Conservation (phyloP, 2,113 vertebrate genomes). For the Trochalopteron elliotii region DNA sequence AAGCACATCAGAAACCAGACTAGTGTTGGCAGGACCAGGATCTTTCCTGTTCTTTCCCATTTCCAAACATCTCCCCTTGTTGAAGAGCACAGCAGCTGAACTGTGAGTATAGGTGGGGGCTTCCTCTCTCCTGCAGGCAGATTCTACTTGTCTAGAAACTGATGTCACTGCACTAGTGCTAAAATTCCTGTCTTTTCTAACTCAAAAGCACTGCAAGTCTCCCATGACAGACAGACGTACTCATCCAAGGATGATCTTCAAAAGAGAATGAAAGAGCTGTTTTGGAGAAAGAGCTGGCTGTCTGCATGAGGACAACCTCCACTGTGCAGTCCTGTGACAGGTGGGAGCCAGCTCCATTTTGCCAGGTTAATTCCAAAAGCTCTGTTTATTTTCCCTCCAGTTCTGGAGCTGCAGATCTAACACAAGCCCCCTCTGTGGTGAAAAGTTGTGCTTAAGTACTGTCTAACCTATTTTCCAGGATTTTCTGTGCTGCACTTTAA, state of each 20-base stretch:
- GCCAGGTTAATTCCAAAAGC: constrained; percentile 13
- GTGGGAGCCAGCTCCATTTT: not conserved
- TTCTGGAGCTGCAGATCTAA: not conserved
- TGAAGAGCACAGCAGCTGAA: not conserved
- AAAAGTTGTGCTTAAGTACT: not conserved
- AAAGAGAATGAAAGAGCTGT: accelerated
- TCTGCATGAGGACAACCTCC: not conserved
- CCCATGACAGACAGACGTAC: accelerated
- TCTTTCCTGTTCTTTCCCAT: not conserved
- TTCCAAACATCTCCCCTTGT: not conserved
- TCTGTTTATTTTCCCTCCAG: not conserved
- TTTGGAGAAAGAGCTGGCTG: not conserved
- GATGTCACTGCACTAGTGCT: not conserved
- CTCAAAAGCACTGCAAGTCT: not conserved
- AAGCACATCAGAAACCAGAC: not conserved
- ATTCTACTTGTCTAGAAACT: not conserved
- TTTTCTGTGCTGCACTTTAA: not conserved
- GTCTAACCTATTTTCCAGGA: not conserved
- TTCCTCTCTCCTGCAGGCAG: not conserved
- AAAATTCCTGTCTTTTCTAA: not conserved
- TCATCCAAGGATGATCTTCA: not conserved
- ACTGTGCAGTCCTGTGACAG: not conserved
- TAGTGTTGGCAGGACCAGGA: not conserved
- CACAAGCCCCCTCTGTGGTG: not conserved
- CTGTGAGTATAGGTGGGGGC: not conserved